phyloP scores from a whole-genome alignment of 1,140 invertebrate species.

The Aphidius ervi region DNA sequence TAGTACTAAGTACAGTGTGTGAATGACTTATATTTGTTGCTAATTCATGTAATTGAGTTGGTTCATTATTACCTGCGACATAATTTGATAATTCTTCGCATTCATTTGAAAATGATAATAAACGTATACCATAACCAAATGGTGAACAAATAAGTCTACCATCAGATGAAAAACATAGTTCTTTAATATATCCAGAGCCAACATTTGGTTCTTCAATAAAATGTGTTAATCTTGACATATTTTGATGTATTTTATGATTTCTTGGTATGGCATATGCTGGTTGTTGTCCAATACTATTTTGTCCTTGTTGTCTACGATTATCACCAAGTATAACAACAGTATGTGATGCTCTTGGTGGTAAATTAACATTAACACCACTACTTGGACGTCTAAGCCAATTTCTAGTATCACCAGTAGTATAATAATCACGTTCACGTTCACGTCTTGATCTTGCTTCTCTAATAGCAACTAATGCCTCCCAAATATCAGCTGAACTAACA shows the following conservation, averaged over 20 bases:
- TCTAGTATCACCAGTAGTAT: conserved; percentile 22
- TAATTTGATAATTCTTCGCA: conserved; percentile 76
- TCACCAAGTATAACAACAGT: conserved; percentile 49
- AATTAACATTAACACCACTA: conserved; percentile 32
- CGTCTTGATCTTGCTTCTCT: conserved; percentile 60
- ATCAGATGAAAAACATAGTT: conserved; percentile 84
- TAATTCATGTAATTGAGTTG: conserved; percentile 60
- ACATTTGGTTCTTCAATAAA: conserved; percentile 84
- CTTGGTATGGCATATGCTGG: conserved; percentile 46
- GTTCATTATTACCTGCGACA: conserved; percentile 52
- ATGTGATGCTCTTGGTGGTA: conserved; percentile 39
- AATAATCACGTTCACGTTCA: conserved; percentile 45
- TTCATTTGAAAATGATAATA: conserved; percentile 73
- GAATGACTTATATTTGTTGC: conserved; percentile 69
- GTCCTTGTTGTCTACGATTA: conserved; percentile 33
- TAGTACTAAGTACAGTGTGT: conserved; percentile 85
- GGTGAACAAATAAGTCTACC: conserved; percentile 87
- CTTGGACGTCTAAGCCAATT: conserved; percentile 31
- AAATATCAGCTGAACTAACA: conserved; percentile 58
- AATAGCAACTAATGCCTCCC: conserved; percentile 64
- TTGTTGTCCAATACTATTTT: conserved; percentile 38
- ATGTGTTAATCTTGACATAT: conserved; percentile 74
- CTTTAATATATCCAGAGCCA: conserved; percentile 82
- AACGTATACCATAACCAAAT: conserved; percentile 76
- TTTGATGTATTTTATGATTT: conserved; percentile 64